These are phyloP conservation scores for Lutjanus erythropterus DNA, from an alignment of 2,113 vertebrate species.

Conservation along the genomic window DNA sequence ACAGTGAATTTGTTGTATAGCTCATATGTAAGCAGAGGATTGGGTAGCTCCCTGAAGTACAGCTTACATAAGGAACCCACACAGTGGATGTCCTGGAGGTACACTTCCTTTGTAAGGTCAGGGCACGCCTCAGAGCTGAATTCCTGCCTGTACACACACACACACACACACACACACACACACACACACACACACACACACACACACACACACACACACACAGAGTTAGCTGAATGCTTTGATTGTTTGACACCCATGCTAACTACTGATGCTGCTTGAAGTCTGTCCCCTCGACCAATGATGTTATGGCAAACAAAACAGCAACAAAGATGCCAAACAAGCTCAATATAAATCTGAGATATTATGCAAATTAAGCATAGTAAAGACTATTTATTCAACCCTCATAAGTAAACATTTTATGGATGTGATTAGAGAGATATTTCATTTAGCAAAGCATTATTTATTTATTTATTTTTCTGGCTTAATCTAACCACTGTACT, in stretches of 20 bases:
- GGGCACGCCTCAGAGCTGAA: constrained; percentile 95
- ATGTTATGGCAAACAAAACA: neutral
- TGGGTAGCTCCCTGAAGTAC: constrained; percentile 98
- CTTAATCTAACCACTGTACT: too few species aligned
- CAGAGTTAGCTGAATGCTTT: constrained; percentile 55
- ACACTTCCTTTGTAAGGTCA: constrained; percentile 97
- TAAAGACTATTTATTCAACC: neutral
- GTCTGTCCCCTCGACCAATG: neutral
- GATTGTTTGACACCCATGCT: constrained; percentile 51
- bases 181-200: constrained; percentile 53
- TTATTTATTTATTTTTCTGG: too few species aligned
- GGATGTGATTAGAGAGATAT: neutral
- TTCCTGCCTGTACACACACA: constrained; percentile 91
- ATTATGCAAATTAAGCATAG: neutral
- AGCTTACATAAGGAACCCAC: constrained; percentile 99
- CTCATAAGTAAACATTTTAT: neutral
- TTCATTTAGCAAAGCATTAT: neutral
- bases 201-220: constrained; percentile 46
- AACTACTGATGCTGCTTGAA: constrained; percentile 25
- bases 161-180: too few species aligned
- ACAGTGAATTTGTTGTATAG: constrained; percentile 98
- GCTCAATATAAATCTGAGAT: neutral
- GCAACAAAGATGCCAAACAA: constrained; percentile 1
- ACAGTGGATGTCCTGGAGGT: constrained; percentile 99
- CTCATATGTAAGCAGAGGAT: constrained; percentile 97